Evolutionary conservation across 2,113 vertebrate species (phyloP), one percentile per base, ranked within the genome.

Genomic region (Arvicanthis niloticus): DNA sequence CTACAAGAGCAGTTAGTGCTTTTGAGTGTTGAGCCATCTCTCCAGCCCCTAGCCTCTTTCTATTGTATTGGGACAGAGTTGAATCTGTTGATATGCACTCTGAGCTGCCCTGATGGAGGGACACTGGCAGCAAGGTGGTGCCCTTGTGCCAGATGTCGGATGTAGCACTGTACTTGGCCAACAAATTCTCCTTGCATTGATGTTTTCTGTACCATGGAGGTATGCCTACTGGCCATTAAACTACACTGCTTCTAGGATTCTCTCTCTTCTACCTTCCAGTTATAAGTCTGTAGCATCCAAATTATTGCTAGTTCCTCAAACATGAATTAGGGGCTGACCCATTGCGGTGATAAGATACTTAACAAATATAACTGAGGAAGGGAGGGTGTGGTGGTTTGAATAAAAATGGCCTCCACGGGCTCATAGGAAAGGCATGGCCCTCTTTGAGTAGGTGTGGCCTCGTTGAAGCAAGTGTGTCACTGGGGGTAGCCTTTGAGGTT

Each of bases 221-320:
- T 68, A 1, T 8, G 0, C 1, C 48, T 37, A 1, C n/a, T n/a
- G 24, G 12, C 3, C 48, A 0, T 0, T 0, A 26, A 34, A 37
- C 12, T 72, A 42, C 7, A 3, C 6, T 16, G 26, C 45, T 10
- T 15, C n/a, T 9, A 34, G 60, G 21, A 15, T 22, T 34, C 48
- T 51, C 29, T 21, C n/a, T 65, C 7, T 48, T 65, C 9, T 24
- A 56, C 60, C n/a, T 86, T 77, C 78, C 53, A 81, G 53, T 40
- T 82, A 40, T 15, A 26, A 40, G 26, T n/a, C 53, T n/a, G 21
- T 40, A 70, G 1, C 29, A 37, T 67, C 53, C 73, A 37, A n/a
- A 48, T 37, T 1, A 21, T 7, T 31, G 42, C 48, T 37, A 16
- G 15, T 56, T 5, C 29, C 58, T 19, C 62, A 48, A 0, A 10